Conservation (phyloP, 2,113 vertebrate genomes). For the Megaleporinus macrocephalus region DNA sequence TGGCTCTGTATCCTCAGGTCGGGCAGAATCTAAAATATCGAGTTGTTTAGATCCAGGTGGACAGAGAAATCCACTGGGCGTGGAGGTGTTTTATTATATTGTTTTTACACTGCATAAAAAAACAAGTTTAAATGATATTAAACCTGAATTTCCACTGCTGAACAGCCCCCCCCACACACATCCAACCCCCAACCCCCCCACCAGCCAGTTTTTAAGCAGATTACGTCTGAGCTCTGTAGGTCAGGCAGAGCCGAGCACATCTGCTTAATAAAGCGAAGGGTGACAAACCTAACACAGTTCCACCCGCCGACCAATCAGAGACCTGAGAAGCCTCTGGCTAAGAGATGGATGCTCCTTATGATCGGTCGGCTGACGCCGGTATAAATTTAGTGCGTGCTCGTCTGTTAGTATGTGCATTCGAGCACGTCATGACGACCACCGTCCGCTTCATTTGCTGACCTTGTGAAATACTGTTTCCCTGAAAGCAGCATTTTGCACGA, state of each 20-base stretch:
- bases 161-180: not conserved
- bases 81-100: constrained; percentile 1
- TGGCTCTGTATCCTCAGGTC: not conserved
- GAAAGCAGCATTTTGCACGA: constrained; percentile 10
- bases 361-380: not conserved
- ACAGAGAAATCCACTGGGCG: not conserved
- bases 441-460: constrained; percentile 1
- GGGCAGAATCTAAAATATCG: not conserved
- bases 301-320: not conserved
- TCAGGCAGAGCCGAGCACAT: constrained; percentile 23
- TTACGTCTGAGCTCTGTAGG: constrained; percentile 25
- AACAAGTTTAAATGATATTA: not conserved
- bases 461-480: constrained; percentile 19
- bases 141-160: not conserved
- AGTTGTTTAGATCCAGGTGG: constrained; percentile 4
- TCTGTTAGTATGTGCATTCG: not conserved
- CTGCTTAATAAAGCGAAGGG: constrained; percentile 31
- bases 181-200: not conserved
- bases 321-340: not conserved
- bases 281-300: constrained; percentile 8
- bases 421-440: constrained; percentile 7
- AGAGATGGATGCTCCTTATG: not conserved
- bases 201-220: constrained; percentile 31
- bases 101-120: too few species aligned
- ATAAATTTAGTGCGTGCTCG: not conserved